phyloP scores from a whole-genome alignment of 1,140 invertebrate genomes.

The Hestina assimilis region DNA sequence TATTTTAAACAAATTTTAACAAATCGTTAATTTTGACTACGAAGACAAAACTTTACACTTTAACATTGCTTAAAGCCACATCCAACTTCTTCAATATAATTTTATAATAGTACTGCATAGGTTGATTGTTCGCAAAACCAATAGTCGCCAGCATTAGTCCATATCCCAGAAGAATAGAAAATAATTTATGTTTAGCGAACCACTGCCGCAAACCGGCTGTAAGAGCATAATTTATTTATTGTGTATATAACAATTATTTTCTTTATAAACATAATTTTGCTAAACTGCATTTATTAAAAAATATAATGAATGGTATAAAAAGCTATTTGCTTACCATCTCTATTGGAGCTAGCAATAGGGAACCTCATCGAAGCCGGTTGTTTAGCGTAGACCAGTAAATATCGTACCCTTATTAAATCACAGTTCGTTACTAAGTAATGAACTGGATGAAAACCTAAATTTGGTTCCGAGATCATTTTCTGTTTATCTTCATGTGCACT shows the following conservation, averaged over 20 bases:
- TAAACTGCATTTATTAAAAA: not conserved
- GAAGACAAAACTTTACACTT: slow-evolving; percentile 47
- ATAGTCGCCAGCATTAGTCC: slow-evolving; percentile 72
- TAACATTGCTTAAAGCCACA: slow-evolving; percentile 55
- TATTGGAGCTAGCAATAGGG: slow-evolving; percentile 42
- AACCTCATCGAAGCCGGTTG: slow-evolving; percentile 60
- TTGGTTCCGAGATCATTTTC: slow-evolving; percentile 42
- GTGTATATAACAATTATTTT: too few species aligned
- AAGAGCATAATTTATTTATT: slow-evolving; percentile 39
- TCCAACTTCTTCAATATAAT: slow-evolving; percentile 67
- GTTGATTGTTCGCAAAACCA: slow-evolving; percentile 72
- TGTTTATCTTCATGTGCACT: slow-evolving; percentile 41
- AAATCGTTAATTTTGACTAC: not conserved
- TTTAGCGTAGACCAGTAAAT: slow-evolving; percentile 87
- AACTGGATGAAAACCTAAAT: slow-evolving; percentile 79
- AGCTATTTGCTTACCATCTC: slow-evolving; percentile 42
- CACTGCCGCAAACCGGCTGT: slow-evolving; percentile 62
- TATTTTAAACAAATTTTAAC: not conserved
- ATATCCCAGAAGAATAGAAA: slow-evolving; percentile 72
- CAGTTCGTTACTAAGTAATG: slow-evolving; percentile 88
- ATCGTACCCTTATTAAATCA: slow-evolving; percentile 86
- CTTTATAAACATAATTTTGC: too few species aligned
- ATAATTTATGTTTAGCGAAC: slow-evolving; percentile 66
- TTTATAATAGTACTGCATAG: slow-evolving; percentile 72
- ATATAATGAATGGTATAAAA: slow-evolving; percentile 5